Conservation (phyloP, 2,113 vertebrate genomes). For the Lamprologus sp. region DNA sequence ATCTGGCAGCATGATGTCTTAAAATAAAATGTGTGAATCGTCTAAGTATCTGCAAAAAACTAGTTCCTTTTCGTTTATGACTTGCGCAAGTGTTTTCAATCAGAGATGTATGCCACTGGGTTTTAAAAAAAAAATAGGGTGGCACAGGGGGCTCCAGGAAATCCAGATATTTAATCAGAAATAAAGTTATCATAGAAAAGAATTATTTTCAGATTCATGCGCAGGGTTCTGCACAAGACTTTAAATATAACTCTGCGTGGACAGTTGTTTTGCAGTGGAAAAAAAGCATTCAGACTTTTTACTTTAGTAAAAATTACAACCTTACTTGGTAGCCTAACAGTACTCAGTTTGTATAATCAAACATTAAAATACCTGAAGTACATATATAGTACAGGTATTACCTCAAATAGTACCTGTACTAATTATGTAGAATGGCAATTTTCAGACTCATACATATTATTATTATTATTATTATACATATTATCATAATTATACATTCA, state of each 20-base stretch:
- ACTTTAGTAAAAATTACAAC: neutral
- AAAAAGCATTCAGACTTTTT: neutral
- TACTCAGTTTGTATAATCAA: neutral
- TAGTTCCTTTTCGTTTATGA: neutral
- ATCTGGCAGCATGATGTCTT: neutral
- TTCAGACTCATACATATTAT: neutral
- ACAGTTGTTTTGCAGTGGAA: neutral
- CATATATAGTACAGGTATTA: neutral
- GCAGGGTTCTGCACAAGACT: neutral
- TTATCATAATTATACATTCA: neutral
- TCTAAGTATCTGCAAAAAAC: neutral
- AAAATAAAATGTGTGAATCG: neutral
- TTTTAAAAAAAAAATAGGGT: neutral
- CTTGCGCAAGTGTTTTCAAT: neutral
- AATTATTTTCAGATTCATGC: neutral
- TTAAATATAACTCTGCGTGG: neutral
- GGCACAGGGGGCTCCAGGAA: neutral
- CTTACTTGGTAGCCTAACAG: neutral
- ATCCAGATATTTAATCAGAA: neutral
- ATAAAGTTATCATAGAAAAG: neutral
- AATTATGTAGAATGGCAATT: neutral
- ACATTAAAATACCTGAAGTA: neutral
- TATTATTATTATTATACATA: neutral
- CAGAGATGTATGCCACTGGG: neutral
- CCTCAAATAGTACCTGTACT: neutral